A percentile compares a stretch with the other conserved stretches of the same genome.
phyloP scores from a whole-genome alignment of 1,140 invertebrate species.

The Ganaspis sp. region DNA sequence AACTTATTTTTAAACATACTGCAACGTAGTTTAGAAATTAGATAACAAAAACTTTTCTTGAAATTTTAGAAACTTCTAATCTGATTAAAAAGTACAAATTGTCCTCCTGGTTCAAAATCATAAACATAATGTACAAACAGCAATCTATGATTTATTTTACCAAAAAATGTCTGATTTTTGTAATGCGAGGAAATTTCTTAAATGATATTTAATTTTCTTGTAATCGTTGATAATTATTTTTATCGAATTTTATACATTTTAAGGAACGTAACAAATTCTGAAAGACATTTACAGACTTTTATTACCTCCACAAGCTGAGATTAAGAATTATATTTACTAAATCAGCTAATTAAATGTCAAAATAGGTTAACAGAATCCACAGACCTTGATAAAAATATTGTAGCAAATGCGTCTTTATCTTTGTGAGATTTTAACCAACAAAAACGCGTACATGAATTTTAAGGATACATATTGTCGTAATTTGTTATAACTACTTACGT shows the following conservation, averaged over 20 bases:
- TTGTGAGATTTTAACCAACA: background rate
- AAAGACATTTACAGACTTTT: background rate
- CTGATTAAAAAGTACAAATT: no score
- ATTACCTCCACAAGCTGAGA: background rate
- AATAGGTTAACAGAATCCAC: conserved; percentile 17
- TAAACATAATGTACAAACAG: no score
- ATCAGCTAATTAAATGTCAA: conserved; percentile 18
- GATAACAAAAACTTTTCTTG: no score
- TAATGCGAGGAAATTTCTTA: no score
- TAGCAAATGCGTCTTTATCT: background rate
- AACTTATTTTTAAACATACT: no score
- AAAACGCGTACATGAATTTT: background rate
- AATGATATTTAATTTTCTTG: no score
- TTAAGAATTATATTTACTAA: conserved; percentile 31
- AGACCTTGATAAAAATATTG: background rate
- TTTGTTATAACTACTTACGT: conserved; percentile 44
- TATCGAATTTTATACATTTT: background rate
- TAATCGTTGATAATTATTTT: background rate
- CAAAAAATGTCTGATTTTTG: no score
- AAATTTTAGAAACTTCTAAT: no score
- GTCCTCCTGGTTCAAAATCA: no score
- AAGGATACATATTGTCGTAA: conserved; percentile 7
- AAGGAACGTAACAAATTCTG: no score
- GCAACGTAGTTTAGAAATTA: no score
- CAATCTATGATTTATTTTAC: no score